Conservation (phyloP, 1,140 invertebrate genomes). For the Drosophila rhopaloa region DNA sequence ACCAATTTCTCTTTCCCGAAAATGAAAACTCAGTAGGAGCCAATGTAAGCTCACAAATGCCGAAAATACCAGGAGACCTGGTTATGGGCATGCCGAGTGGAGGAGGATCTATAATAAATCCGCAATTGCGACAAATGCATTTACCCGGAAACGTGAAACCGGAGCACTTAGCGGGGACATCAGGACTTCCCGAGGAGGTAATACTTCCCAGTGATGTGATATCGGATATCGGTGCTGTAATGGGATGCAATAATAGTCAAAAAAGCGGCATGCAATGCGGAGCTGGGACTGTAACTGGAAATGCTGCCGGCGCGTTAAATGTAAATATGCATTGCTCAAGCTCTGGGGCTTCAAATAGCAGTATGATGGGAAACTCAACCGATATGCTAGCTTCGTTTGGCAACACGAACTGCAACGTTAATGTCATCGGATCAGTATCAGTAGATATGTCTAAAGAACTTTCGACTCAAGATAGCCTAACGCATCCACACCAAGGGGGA, state of each 20-base stretch:
- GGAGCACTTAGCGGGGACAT: conserved; percentile 30
- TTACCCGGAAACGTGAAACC: conserved; percentile 31
- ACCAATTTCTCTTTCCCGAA: conserved; percentile 95
- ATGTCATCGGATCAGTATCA: conserved; percentile 11
- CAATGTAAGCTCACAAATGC: conserved; percentile 15
- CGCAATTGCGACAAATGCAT: conserved; percentile 57
- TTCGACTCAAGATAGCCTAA: conserved; percentile 72
- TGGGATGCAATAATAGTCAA: conserved; percentile 49
- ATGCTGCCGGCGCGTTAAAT: conserved; percentile 19
- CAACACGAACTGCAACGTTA: conserved; percentile 43
- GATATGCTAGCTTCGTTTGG: conserved; percentile 51
- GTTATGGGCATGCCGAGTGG: conserved; percentile 53
- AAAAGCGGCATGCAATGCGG: conserved; percentile 48
- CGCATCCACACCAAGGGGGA: conserved; percentile 81
- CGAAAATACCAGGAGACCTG: conserved; percentile 35
- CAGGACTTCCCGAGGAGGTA: conserved; percentile 46
- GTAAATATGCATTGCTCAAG: conserved; percentile 29
- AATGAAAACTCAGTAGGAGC: conserved; percentile 66
- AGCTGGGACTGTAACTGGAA: conserved; percentile 10
- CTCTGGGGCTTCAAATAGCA: conserved; percentile 25
- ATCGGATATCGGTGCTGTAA: conserved; percentile 56
- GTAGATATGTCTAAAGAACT: conserved; percentile 35
- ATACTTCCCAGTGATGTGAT: conserved; percentile 56
- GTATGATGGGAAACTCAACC: conserved; percentile 50
- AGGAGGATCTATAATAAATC: conserved; percentile 38